These are phyloP conservation scores for Papilio demoleus DNA, from an alignment of 2,888 invertebrate species.

Conservation along the genomic window DNA sequence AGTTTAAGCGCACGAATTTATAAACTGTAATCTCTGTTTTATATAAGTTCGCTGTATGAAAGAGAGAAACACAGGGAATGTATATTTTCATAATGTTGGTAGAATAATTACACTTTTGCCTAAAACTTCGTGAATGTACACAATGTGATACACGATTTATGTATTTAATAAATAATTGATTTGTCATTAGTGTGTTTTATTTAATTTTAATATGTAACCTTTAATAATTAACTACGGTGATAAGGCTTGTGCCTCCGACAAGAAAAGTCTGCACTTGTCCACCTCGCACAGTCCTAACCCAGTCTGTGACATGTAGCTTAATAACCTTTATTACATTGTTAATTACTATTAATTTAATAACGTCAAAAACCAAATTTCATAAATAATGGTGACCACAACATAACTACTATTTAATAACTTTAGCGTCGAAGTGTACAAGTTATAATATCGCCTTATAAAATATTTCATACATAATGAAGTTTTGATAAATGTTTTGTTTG, in stretches of 20 bases:
- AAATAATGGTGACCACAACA: not conserved
- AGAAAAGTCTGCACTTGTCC: too few relatives aligned
- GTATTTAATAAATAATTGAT: conserved; percentile 74
- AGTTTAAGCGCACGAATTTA: conserved; percentile 81
- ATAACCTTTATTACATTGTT: too few relatives aligned
- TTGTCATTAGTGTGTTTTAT: conserved; percentile 35
- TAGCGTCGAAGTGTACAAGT: conserved; percentile 5
- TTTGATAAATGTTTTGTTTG: conserved; percentile 39
- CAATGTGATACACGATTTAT: conserved; percentile 82
- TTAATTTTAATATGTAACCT: not conserved
- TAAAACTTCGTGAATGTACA: conserved; percentile 79
- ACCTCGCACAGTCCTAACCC: not conserved
- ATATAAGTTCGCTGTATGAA: conserved; percentile 50
- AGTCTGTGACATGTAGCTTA: too few relatives aligned
- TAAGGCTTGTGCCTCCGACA: too few relatives aligned
- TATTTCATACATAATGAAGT: conserved; percentile 18
- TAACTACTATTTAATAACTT: conserved; percentile 4
- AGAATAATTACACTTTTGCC: conserved; percentile 78
- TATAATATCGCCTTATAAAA: not conserved
- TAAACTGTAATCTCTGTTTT: conserved; percentile 35
- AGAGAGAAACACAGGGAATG: conserved; percentile 60
- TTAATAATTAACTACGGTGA: too few relatives aligned
- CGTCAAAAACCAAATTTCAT: too few relatives aligned
- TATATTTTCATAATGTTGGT: conserved; percentile 71
- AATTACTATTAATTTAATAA: too few relatives aligned